Percentiles rank a stretch among this genome's conserved stretches.
phyloP scores from a whole-genome alignment of 1,140 invertebrate species.

The Drosophila bocqueti region DNA sequence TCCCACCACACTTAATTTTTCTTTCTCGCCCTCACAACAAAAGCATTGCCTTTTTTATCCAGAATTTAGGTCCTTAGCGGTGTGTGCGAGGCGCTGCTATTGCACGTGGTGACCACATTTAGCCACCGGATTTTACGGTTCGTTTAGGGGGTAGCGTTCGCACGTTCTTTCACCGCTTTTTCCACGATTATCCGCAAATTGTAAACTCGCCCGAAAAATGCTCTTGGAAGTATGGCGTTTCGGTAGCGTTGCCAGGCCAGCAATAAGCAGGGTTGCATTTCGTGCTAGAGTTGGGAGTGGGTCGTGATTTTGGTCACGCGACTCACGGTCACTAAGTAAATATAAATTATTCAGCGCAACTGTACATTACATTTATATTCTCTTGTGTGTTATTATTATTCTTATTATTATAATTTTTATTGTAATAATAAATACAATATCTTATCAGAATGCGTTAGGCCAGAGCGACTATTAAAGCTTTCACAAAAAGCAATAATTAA shows the following conservation, averaged over 20 bases:
- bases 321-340: constrained; percentile 7
- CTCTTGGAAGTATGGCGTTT: constrained; percentile 78
- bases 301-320: background rate
- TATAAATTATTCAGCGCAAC: constrained; percentile 2
- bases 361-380: background rate
- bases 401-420: too few species aligned
- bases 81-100: constrained; percentile 37
- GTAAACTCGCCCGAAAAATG: constrained; percentile 75
- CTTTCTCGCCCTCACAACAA: constrained; percentile 28
- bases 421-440: too few species aligned
- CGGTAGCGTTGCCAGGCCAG: constrained; percentile 62
- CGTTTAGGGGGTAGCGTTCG: constrained; percentile 36
- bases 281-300: constrained; percentile 10
- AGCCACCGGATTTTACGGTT: constrained; percentile 7
- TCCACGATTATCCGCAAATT: constrained; percentile 47
- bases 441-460: too few species aligned
- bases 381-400: too few species aligned
- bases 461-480: too few species aligned
- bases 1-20: constrained; percentile 74
- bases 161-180: constrained; percentile 54
- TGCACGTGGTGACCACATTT: constrained; percentile 26
- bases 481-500: background rate
- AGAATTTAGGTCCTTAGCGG: constrained; percentile 34
- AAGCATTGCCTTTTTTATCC: constrained; percentile 40
- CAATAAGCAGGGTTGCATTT: constrained; percentile 51